Base-by-base conservation (phyloP, 2,113 vertebrate genomes). In the Cyanistes caeruleus region DNA sequence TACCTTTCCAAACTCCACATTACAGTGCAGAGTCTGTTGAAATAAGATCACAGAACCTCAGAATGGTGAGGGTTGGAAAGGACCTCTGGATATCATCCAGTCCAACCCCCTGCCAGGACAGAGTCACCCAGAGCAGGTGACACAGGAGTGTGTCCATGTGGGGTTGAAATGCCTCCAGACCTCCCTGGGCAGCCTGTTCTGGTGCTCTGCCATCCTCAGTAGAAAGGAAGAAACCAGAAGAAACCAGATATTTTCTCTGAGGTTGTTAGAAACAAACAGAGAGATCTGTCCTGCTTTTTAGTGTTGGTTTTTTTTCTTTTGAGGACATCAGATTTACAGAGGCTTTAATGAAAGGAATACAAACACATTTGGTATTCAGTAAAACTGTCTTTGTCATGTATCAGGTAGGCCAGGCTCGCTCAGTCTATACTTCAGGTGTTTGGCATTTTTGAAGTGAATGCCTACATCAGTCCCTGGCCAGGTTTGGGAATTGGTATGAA, bases 391-490 rank as follows among this genome's bases (percentile, higher is more conserved):
- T 52, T 60, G 16, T 33, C 7, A 6, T 7, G 0, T 48, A 7
- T 22, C 0, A 0, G 1, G 52, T 37, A 56, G 43, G 83, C 13
- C 31, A 62, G n/a, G 28, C 5, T 49, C 30, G 28, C 28, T n/a
- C 31, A 41, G 65, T 41, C 43, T 16, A 5, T 30, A 23, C 4
- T 73, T 52, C 10, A 39, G 22, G 27, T 60, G 44, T 39, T 46
- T 86, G 48, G 7, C 16, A 25, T 41, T 55, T 91, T 77, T 84
- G 3, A 80, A 64, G 35, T 20, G 41, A 41, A 22, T 24, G 33
- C 48, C 72, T 28, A 5, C 7, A 30, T 64, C 51, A n/a, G 15
- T 35, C 46, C 28, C 16, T 14, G 59, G 23, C 20, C 8, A 37
- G 9, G 33, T 75, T 59, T 19, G 7, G 43, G 14, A 48, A 2